phyloP scores from a whole-genome alignment of 2,888 invertebrate species.

The Ypsolopha scabrella region DNA sequence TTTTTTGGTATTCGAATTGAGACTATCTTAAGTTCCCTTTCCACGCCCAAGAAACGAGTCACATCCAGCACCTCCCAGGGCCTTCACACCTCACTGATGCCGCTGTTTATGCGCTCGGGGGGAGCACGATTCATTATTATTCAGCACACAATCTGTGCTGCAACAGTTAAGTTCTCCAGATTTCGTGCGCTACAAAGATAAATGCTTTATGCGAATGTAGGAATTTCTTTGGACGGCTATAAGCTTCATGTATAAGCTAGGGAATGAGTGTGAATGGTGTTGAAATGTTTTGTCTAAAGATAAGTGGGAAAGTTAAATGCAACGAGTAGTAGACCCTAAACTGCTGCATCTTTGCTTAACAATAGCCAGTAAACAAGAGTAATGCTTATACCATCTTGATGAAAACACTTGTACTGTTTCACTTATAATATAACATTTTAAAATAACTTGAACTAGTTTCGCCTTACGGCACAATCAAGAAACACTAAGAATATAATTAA shows the following conservation, averaged over 20 bases:
- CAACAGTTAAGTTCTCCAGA: constrained; percentile 1
- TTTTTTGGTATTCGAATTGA: no score
- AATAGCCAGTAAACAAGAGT: no score
- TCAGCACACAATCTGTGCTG: constrained; percentile 8
- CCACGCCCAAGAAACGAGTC: background rate
- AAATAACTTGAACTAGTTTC: no score
- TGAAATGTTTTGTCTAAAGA: background rate
- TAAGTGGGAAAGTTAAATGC: no score
- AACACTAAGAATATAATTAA: no score
- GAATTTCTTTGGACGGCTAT: background rate
- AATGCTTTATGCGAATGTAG: background rate
- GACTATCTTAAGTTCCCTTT: no score
- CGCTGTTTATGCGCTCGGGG: constrained; percentile 1
- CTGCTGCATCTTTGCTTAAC: no score
- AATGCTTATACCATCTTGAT: no score
- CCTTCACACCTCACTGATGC: background rate
- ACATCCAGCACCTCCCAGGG: background rate
- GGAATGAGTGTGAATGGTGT: background rate
- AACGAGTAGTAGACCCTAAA: no score
- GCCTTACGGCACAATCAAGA: no score
- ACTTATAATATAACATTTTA: no score
- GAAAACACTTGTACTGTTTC: no score
- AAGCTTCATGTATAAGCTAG: background rate
- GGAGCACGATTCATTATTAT: constrained; percentile 8
- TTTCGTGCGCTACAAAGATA: background rate